phyloP scores from a whole-genome alignment of 1,140 invertebrate genomes.

The Aphaenogaster floridana region DNA sequence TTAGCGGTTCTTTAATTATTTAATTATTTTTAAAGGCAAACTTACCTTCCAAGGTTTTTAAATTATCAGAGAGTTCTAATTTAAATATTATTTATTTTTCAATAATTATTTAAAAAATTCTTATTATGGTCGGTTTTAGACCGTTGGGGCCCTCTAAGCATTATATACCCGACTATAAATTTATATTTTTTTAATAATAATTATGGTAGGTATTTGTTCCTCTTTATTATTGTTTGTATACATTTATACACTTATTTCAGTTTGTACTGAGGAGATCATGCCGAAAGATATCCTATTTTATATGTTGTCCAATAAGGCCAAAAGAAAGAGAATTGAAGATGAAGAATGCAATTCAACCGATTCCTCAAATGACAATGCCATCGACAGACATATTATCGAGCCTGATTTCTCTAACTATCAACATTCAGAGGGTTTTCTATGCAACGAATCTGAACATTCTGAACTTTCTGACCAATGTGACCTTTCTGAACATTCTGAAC shows the following conservation, averaged over 20 bases:
- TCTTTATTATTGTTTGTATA: neutral
- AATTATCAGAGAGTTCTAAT: no score
- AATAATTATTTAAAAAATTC: no score
- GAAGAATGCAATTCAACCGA: neutral
- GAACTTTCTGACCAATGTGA: neutral
- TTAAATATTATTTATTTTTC: no score
- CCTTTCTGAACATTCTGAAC: neutral
- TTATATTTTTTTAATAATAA: neutral
- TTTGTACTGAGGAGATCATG: neutral
- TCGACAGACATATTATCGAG: neutral
- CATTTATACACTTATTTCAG: constrained; percentile 6
- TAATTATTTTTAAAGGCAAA: no score
- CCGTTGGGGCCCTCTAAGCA: no score
- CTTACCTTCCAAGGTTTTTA: no score
- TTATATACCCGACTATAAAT: neutral
- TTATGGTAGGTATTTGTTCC: neutral
- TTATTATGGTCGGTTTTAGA: no score
- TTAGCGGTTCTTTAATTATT: no score
- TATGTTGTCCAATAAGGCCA: constrained; percentile 9
- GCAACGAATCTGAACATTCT: neutral
- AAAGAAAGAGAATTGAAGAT: constrained; percentile 18
- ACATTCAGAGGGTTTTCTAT: neutral
- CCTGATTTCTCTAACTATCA: neutral
- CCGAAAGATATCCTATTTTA: constrained; percentile 25
- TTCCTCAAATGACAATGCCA: neutral